phyloP scores from a whole-genome alignment of 2,888 invertebrate genomes.

The Dascillus cervinus region DNA sequence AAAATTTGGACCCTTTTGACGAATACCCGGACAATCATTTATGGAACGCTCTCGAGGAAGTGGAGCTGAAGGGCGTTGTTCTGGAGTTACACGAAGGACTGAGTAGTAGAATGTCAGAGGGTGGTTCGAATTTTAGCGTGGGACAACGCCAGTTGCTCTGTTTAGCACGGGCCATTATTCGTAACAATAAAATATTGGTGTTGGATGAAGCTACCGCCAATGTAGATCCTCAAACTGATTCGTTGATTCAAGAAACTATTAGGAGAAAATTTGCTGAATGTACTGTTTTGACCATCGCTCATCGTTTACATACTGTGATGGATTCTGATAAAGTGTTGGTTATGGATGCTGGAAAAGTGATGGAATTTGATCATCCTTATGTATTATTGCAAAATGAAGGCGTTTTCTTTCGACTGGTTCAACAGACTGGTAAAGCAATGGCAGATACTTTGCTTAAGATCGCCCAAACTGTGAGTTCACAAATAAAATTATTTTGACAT shows the following conservation, averaged over 20 bases:
- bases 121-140: conserved; percentile 45
- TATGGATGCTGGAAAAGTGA: conserved; percentile 70
- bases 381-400: conserved; percentile 54
- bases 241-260: conserved; percentile 70
- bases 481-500: too few relatives aligned
- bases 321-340: conserved; percentile 79
- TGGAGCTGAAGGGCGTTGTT: conserved; percentile 66
- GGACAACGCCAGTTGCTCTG: conserved; percentile 63
- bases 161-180: conserved; percentile 54
- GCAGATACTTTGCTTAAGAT: conserved; percentile 27
- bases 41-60: conserved; percentile 81
- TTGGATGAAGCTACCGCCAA: conserved; percentile 76
- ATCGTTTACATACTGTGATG: conserved; percentile 80
- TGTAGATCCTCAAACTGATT: conserved; percentile 73
- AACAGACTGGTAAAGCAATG: conserved; percentile 54
- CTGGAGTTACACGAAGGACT: conserved; percentile 49
- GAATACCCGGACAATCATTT: conserved; percentile 68
- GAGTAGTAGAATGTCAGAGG: conserved; percentile 48
- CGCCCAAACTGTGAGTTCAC: conserved; percentile 26
- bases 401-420: conserved; percentile 57
- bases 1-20: conserved; percentile 84
- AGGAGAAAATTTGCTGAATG: conserved; percentile 66
- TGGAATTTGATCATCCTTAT: conserved; percentile 73
- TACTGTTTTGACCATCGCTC: conserved; percentile 80
- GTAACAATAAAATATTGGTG: conserved; percentile 41